Evolutionary conservation across 2,888 invertebrate species (phyloP).

Genomic region (Agrochola litura): DNA sequence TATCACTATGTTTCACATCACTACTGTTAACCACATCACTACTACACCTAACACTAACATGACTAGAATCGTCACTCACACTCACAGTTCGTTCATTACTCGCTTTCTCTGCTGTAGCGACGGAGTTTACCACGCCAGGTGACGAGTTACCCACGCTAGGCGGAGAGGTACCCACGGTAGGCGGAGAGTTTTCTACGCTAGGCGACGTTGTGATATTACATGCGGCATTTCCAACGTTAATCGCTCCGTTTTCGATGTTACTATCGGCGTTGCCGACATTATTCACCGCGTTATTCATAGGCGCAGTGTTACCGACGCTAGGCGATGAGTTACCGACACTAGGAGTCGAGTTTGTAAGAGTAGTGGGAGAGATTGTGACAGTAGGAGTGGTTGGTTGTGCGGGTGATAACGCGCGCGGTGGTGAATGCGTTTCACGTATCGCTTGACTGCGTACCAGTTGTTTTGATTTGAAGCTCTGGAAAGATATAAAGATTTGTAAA

Average conservation of each 20-base stretch:
- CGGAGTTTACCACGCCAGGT: constrained; percentile 15
- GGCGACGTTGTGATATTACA: constrained; percentile 15
- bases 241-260: constrained; percentile 17
- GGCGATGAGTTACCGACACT: constrained; percentile 14
- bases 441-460: constrained; percentile 97
- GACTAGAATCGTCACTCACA: constrained; percentile 80
- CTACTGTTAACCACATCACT: constrained; percentile 66
- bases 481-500: constrained; percentile 1
- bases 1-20: constrained; percentile 67
- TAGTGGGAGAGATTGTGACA: constrained; percentile 24
- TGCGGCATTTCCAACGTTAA: constrained; percentile 2
- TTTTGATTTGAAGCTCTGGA: constrained; percentile 93
- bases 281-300: constrained; percentile 2
- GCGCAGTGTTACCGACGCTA: constrained; percentile 12
- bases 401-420: constrained; percentile 90
- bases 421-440: constrained; percentile 95
- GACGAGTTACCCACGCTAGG: neutral
- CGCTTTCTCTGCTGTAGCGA: constrained; percentile 20
- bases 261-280: neutral
- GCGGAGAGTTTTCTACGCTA: constrained; percentile 1
- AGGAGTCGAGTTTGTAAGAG: constrained; percentile 13
- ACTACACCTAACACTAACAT: constrained; percentile 76
- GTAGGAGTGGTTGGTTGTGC: constrained; percentile 33
- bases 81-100: constrained; percentile 53
- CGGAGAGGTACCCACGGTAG: constrained; percentile 3